Percentiles rank a stretch among this genome's conserved stretches.
phyloP scores from a whole-genome alignment of 1,140 invertebrate species.

The Rhagoletis pomonella region DNA sequence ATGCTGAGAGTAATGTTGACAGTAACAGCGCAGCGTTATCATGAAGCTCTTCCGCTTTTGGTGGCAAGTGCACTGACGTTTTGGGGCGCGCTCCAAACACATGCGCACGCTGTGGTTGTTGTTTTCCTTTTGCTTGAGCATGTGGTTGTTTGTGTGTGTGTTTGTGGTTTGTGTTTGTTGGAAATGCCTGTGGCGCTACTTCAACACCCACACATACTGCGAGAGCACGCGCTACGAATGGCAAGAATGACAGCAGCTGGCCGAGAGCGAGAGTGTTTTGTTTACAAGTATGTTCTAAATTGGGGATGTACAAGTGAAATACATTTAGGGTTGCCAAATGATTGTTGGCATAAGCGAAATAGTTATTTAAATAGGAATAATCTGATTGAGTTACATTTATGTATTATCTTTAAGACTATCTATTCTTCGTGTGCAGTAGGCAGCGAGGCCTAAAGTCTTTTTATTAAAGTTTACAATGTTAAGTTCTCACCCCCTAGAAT shows the following conservation, averaged over 20 bases:
- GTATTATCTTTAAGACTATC: too few species aligned
- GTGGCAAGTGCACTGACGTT: not conserved
- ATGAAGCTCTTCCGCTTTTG: not conserved
- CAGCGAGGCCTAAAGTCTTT: too few species aligned
- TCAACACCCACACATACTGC: conserved; percentile 41
- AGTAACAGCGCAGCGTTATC: not conserved
- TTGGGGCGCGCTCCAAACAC: conserved; percentile 12
- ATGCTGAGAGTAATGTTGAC: not conserved
- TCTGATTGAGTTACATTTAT: too few species aligned
- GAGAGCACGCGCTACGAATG: conserved; percentile 30
- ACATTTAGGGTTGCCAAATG: not conserved
- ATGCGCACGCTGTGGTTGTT: not conserved
- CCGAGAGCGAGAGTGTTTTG: conserved; percentile 37
- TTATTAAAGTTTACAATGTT: too few species aligned
- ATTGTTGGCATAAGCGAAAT: not conserved
- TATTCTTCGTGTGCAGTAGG: too few species aligned
- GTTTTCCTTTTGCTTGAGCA: not conserved
- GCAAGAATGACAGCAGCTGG: not conserved
- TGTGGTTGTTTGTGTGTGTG: not conserved
- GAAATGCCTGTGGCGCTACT: conserved; percentile 5
- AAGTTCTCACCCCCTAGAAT: too few species aligned
- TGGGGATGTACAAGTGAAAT: not conserved
- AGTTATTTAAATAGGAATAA: too few species aligned
- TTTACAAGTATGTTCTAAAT: conserved; percentile 20
- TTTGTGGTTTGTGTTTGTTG: too few species aligned